A percentile compares a stretch with the other conserved stretches of the same genome.
These are phyloP conservation scores for Tipula helvola DNA, from an alignment of 2,888 invertebrate species.

Conservation along the genomic window DNA sequence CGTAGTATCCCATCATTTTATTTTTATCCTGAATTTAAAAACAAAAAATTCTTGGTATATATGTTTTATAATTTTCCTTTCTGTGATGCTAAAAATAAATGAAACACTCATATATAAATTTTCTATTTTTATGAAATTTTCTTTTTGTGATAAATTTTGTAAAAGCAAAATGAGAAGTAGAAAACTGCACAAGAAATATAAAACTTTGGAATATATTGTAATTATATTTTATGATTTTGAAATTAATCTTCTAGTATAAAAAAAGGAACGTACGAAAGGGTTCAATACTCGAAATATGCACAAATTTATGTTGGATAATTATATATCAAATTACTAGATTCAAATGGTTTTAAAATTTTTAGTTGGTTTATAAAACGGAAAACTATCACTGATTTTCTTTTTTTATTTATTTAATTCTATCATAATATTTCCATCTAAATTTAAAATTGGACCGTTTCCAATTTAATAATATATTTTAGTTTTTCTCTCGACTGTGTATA, in stretches of 20 bases:
- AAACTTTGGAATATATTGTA: neutral
- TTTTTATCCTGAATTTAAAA: neutral
- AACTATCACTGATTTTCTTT: neutral
- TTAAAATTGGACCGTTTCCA: neutral
- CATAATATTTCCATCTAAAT: neutral
- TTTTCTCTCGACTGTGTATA: neutral
- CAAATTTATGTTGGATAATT: neutral
- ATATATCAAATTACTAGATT: neutral
- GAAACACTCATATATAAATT: neutral
- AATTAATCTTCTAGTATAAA: neutral
- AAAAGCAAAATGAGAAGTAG: neutral
- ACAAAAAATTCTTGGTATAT: neutral
- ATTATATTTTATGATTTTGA: neutral
- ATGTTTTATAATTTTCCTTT: neutral
- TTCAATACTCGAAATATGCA: neutral
- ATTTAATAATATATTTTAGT: neutral
- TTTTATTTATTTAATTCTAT: neutral
- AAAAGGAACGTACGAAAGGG: neutral
- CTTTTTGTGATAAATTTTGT: neutral
- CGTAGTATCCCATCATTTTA: neutral
- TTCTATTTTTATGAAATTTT: neutral
- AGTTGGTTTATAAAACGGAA: neutral
- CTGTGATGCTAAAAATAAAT: neutral
- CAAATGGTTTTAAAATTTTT: neutral
- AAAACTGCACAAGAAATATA: neutral